Base-by-base conservation (phyloP, 2,797 vertebrate genomes). In the Sebastes oblongus region DNA sequence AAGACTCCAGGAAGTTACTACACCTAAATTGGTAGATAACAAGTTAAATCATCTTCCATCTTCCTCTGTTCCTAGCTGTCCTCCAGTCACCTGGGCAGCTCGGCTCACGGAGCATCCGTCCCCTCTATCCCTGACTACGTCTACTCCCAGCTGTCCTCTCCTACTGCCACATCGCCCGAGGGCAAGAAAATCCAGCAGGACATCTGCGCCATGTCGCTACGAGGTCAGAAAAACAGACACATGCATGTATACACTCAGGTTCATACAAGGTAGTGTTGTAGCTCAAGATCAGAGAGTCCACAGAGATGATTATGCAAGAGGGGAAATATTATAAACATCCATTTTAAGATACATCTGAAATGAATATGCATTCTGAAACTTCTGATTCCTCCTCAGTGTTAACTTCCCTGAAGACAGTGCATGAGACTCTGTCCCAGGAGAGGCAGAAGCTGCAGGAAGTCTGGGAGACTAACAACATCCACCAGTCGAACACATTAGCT, bases 91-190 rank as follows among this genome's bases (percentile, higher is more conserved):
- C 84, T 96, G 87, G 89, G 72, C 78, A 91, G 76, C 85, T 91
- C 96, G 0, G 73, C 94, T 58, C 93, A 95, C 46, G 97, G 96
- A 0, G 88, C 96, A 32, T 98, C 98, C 0, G 96, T 97, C 50
- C 96, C 98, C 73, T 98, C 97, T 71, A 96, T 98, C 52, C 98
- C 97, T 0, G 97, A 98, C 42, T 97, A 96, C 80, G 93, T 98
- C 84, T 96, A 95, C 83, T 91, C 95, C 0, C 96, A 97, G 87
- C 78, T 94, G 77, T 83, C 94, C 87, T 94, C 93, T 66, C 86
- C 93, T 86, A 89, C 8, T 50, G 85, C 64, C 89, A 92, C 87
- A 66, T 95, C 86, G 7, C 94, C 90, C 0, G 96, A 91, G 94
- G 96, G 93, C 93, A 88, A 91, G 85, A 97, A 97, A 73, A 91